Percentiles rank a stretch among this genome's conserved stretches.
These are phyloP conservation scores for Remorina albescens DNA, from an alignment of 2,797 vertebrate genomes.

Conservation along the genomic window DNA sequence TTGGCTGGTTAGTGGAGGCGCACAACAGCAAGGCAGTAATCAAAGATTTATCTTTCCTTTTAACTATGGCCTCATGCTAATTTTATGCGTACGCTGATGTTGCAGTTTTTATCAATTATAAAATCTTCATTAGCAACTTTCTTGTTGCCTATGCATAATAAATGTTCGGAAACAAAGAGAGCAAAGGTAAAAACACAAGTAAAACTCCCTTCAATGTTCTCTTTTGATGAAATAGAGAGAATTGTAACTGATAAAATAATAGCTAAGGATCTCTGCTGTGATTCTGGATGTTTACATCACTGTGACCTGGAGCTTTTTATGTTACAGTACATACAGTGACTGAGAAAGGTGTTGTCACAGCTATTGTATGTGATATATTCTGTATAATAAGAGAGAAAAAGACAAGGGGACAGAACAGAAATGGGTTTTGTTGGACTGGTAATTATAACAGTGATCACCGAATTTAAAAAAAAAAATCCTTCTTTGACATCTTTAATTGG, in stretches of 20 bases:
- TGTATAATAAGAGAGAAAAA: not conserved
- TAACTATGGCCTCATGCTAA: slow-evolving; percentile 50
- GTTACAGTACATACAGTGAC: not conserved
- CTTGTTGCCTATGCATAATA: slow-evolving; percentile 74
- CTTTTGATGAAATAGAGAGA: slow-evolving; percentile 40
- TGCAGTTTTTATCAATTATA: slow-evolving; percentile 74
- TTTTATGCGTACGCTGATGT: slow-evolving; percentile 70
- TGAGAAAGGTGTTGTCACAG: slow-evolving; percentile 9
- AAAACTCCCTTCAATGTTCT: slow-evolving; percentile 2
- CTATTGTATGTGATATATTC: not conserved
- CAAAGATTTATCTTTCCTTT: slow-evolving; percentile 27
- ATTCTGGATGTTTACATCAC: slow-evolving; percentile 38
- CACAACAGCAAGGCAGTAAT: not conserved
- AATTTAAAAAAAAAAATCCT: no score
- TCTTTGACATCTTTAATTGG: not conserved
- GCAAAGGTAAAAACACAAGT: slow-evolving; percentile 34
- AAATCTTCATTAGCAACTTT: slow-evolving; percentile 74
- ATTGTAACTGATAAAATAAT: slow-evolving; percentile 8
- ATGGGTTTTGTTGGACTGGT: not conserved
- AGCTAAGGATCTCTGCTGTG: slow-evolving; percentile 41
- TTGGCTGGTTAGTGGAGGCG: not conserved
- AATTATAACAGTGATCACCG: not conserved
- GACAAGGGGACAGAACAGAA: not conserved
- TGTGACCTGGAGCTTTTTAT: slow-evolving; percentile 20
- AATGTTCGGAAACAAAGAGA: slow-evolving; percentile 68